phyloP scores from a whole-genome alignment of 1,140 invertebrate species.

The Meloidogyne floridensis region DNA sequence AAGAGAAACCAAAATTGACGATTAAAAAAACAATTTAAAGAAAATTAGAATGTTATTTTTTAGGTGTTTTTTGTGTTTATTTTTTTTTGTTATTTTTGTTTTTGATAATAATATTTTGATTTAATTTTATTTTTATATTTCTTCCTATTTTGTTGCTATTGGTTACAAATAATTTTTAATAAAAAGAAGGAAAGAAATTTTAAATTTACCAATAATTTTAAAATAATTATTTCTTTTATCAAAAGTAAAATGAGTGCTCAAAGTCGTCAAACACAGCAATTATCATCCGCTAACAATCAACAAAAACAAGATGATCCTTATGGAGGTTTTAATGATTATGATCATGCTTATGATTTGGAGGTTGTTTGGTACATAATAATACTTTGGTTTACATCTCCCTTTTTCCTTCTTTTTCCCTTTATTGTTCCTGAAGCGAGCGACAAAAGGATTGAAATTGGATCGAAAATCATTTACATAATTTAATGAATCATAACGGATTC shows the following conservation, averaged over 20 bases:
- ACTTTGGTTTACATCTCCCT: no score
- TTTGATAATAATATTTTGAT: not conserved
- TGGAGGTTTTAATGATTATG: constrained; percentile 60
- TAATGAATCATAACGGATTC: no score
- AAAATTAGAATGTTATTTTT: not conserved
- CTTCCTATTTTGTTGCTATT: not conserved
- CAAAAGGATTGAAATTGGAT: no score
- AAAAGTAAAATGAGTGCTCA: no score
- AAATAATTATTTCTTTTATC: no score
- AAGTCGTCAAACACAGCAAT: not conserved
- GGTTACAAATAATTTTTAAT: not conserved
- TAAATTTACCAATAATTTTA: no score
- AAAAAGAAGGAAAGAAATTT: not conserved
- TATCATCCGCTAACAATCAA: not conserved
- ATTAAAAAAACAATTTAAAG: not conserved
- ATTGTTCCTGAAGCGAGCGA: no score
- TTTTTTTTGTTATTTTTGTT: not conserved
- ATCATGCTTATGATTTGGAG: constrained; percentile 58
- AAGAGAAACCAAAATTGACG: not conserved
- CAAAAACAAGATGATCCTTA: constrained; percentile 53
- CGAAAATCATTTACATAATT: no score
- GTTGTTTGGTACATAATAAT: not conserved
- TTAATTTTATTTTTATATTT: not conserved
- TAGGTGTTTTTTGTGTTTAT: not conserved
- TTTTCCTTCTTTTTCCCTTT: no score